A percentile compares a stretch with the other conserved stretches of the same genome.
phyloP scores from a whole-genome alignment of 2,113 vertebrate species.

The Oncorhynchus tshawytscha region DNA sequence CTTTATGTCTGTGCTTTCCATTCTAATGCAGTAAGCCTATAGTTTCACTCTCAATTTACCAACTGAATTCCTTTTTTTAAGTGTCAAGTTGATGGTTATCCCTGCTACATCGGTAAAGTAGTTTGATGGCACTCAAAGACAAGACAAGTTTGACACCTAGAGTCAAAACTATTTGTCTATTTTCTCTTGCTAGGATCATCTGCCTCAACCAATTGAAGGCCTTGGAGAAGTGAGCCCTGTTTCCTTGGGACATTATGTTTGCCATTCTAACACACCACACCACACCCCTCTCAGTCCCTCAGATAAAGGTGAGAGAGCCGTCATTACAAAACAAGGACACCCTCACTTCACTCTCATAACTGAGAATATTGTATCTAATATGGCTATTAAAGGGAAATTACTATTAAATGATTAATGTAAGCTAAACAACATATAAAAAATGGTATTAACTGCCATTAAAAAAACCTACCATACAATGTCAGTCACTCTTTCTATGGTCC shows the following conservation, averaged over 20 bases:
- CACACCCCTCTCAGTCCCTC: conserved; percentile 3
- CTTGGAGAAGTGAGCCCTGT: background rate
- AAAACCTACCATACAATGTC: too few relatives aligned
- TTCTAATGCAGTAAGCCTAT: background rate
- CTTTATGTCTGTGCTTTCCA: background rate
- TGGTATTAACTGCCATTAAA: too few relatives aligned
- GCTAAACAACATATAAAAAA: too few relatives aligned
- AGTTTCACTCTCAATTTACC: conserved; percentile 11
- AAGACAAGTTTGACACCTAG: background rate
- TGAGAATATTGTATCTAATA: too few relatives aligned
- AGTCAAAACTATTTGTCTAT: background rate
- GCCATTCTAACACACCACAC: conserved; percentile 1
- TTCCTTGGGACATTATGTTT: background rate
- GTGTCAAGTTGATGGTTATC: background rate
- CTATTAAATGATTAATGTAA: too few relatives aligned
- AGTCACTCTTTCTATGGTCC: too few relatives aligned
- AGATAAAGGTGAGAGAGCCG: too few relatives aligned
- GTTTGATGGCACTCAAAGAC: background rate
- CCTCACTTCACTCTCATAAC: too few relatives aligned
- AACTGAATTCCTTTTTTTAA: background rate
- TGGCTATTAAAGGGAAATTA: too few relatives aligned
- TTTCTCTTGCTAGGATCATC: background rate
- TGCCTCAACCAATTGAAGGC: background rate
- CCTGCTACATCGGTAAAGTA: background rate
- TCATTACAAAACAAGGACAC: too few relatives aligned